Evolutionary conservation across 2,888 invertebrate genomes (phyloP), one percentile per base, ranked within the genome.

Genomic region (Mesorhabditis spiculigera): DNA sequence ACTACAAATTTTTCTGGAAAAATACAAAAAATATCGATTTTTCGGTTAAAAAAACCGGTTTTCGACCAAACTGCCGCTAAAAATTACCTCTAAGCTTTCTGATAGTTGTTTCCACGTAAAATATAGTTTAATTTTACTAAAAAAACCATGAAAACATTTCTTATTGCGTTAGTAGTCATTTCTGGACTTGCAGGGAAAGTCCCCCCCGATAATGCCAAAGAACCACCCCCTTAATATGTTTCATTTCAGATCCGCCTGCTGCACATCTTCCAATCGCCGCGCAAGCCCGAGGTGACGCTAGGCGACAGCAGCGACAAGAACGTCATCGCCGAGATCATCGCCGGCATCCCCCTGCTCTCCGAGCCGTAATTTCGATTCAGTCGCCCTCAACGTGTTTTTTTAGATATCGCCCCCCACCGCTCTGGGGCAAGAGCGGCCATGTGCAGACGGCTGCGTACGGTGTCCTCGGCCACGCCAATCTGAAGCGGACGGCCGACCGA

Each of bases 351-450:
- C 58, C 8, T 50, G 1, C 58, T 50, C n/a, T 13, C 8, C 10
- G 58, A 50, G 8, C 58, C 58, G 58, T 50, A 13, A 50, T 10
- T 50, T 50, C n/a, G 8, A 13, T 13, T n/a, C 10, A 13, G 58
- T 13, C 58, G 8, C n/a, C 2, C 58, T 50, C n/a, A 13, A 13
- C 8, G 8, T 50, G 8, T 50, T 50, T n/a, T 13, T 74, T 62
- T 62, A 81, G 81, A 4, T 81, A 82, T 66, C 68, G 71, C 50
- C 80, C 81, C 28, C 80, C 81, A 4, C 45, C 70, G 78, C 87
- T 95, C 79, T 95, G 95, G 95, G 95, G 95, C 71, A 93, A 93
- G 87, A 94, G 93, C 87, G 95, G 95, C 10, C 95, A 95, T 87
- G 91, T 95, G 41, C 95, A 95, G 87, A 95, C 95, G 2, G 92